A percentile compares a stretch with the other conserved stretches of the same genome.
These are phyloP conservation scores for Dasypogon diadema DNA, from an alignment of 2,888 invertebrate genomes.

Conservation along the genomic window DNA sequence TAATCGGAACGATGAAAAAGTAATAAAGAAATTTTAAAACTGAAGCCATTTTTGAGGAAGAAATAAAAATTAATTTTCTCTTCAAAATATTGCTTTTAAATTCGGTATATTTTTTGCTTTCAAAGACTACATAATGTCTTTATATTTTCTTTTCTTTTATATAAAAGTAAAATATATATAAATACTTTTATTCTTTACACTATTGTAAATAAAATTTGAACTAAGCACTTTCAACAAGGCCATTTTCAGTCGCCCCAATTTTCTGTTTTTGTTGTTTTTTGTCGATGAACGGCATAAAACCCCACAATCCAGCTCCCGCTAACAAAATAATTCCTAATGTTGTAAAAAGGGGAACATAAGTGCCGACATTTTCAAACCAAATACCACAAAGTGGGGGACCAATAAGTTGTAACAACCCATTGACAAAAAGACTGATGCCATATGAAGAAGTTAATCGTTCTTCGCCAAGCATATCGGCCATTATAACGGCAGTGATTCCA, in stretches of 20 bases:
- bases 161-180: conserved; percentile 44
- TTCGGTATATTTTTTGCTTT: conserved; percentile 2
- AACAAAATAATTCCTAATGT: conserved; percentile 80
- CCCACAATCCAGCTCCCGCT: conserved; percentile 81
- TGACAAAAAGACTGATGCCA: conserved; percentile 86
- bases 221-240: conserved; percentile 50
- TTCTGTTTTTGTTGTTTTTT: conserved; percentile 59
- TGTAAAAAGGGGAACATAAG: conserved; percentile 80
- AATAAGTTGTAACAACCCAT: conserved; percentile 83
- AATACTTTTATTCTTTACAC: conserved; percentile 24
- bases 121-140: conserved; percentile 7
- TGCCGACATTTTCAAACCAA: conserved; percentile 75
- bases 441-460: conserved; percentile 88
- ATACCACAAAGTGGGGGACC: conserved; percentile 88
- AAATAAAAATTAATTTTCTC: background rate
- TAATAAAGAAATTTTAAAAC: no score
- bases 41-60: no score
- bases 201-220: conserved; percentile 20
- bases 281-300: conserved; percentile 79
- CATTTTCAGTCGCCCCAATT: conserved; percentile 41
- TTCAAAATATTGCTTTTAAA: conserved; percentile 5
- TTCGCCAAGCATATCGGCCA: conserved; percentile 88
- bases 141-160: background rate
- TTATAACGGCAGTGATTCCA: conserved; percentile 87
- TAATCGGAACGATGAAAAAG: no score